Base-by-base conservation (phyloP, 2,888 invertebrate genomes). In the Hylaea fasciaria region DNA sequence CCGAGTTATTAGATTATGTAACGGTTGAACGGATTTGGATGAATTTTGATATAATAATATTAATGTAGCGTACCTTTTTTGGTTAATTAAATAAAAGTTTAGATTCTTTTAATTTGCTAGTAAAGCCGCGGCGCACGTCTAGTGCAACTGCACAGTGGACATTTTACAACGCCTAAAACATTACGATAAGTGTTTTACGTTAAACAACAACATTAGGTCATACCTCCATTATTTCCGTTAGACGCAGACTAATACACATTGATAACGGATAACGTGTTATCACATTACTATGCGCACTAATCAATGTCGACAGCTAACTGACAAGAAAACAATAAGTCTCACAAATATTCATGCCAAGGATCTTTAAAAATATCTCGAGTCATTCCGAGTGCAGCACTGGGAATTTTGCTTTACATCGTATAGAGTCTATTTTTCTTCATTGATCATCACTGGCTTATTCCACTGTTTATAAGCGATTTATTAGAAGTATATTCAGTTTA, bases 271-370 rank as follows among this genome's bases (percentile, higher is more conserved):
- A n/a, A 37, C 37, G 37, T n/a, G n/a, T 37, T 37, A 32, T 32
- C 32, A 22, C 32, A 10, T 49, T 44, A 16, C 56, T 44, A 44
- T 39, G 44, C 43, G 29, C 5, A n/a, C 37, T 45, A n/a, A 46
- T 49, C 50, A 46, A 43, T 16, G 16, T 9, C 43, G 1, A 43
- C 49, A 57, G 53, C 43, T 65, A 47, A 54, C 45, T 39, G 32
- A 62, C 53, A 37, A 48, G 58, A 59, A 69, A 65, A 58, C 66
- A 64, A 62, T 68, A 49, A 65, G 64, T 70, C 66, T 41, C 62
- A 60, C 57, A 45, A 55, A 65, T 64, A 75, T 71, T 71, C 69
- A 70, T 71, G 74, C 74, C 78, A 81, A 80, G 77, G 77, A 69
- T 74, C 61, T 72, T 69, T 76, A 78, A 73, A 71, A 73, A 80